Percentiles rank a stretch among this genome's conserved stretches.
These are phyloP conservation scores for Acanthococcus lagerstroemiae DNA, from an alignment of 2,888 invertebrate species.

Conservation along the genomic window DNA sequence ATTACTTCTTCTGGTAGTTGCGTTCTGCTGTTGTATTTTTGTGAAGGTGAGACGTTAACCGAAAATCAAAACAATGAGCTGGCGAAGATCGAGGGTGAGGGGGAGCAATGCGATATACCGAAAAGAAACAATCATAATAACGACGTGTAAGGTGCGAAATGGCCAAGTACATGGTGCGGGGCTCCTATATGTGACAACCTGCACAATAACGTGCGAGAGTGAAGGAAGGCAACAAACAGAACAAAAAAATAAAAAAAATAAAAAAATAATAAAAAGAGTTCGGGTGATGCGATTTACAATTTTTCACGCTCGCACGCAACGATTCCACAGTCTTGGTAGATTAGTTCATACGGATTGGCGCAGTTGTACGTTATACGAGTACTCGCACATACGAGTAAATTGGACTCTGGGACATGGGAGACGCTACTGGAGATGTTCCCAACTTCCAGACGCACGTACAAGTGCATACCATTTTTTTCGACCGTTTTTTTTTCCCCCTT, in stretches of 20 bases:
- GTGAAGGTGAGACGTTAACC: slow-evolving; percentile 11
- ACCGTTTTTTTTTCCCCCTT: too few species aligned
- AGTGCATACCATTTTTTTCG: too few species aligned
- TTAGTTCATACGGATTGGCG: slow-evolving; percentile 20
- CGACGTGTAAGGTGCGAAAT: background rate
- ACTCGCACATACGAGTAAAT: too few species aligned
- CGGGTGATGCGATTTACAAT: slow-evolving; percentile 18
- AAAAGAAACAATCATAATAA: background rate
- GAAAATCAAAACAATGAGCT: background rate
- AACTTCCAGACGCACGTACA: too few species aligned
- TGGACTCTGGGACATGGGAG: too few species aligned
- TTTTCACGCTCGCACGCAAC: slow-evolving; percentile 13
- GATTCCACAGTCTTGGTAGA: slow-evolving; percentile 16
- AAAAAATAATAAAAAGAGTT: background rate
- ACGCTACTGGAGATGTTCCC: too few species aligned
- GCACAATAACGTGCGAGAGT: too few species aligned
- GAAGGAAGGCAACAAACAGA: background rate
- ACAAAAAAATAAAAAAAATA: background rate
- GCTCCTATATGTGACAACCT: background rate
- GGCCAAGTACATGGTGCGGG: background rate
- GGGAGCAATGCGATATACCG: background rate
- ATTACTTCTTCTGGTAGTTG: slow-evolving; percentile 21
- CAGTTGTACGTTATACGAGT: too few species aligned
- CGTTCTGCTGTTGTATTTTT: slow-evolving; percentile 1
- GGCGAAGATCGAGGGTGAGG: background rate